phyloP scores from a whole-genome alignment of 1,140 invertebrate genomes.

The Camponotus pennsylvanicus region DNA sequence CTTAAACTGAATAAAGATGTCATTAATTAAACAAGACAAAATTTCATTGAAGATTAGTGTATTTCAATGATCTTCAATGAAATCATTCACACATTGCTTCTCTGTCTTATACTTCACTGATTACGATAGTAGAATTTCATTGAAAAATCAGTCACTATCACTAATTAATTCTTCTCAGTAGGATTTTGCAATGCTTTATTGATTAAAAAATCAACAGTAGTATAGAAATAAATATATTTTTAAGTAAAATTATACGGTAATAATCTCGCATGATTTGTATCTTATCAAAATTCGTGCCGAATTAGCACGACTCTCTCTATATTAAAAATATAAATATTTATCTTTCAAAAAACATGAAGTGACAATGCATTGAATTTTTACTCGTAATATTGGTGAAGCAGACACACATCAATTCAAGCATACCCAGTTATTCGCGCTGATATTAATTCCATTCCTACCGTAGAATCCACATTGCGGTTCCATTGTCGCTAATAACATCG shows the following conservation, averaged over 20 bases:
- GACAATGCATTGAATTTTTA: conserved; percentile 4
- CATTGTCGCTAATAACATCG: conserved; percentile 47
- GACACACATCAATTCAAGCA: conserved; percentile 35
- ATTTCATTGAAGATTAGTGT: no score
- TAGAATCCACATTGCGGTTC: conserved; percentile 36
- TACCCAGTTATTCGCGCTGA: conserved; percentile 31
- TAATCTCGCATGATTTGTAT: conserved; percentile 1
- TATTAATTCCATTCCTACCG: conserved; percentile 43
- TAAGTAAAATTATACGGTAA: not conserved
- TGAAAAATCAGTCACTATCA: no score
- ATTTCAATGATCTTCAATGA: no score
- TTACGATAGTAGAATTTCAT: no score
- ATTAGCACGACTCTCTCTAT: not conserved
- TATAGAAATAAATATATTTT: conserved; percentile 5
- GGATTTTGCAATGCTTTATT: not conserved
- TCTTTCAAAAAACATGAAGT: no score
- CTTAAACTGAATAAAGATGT: not conserved
- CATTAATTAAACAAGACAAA: no score
- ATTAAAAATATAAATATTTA: conserved; percentile 7
- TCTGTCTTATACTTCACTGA: no score
- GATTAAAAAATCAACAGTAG: conserved; percentile 5
- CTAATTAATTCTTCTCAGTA: no score
- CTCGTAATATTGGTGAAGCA: conserved; percentile 26
- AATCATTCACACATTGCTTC: no score
- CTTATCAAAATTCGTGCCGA: conserved; percentile 15